Conservation (phyloP, 2,888 invertebrate genomes). For the Ochropleura leucogaster region DNA sequence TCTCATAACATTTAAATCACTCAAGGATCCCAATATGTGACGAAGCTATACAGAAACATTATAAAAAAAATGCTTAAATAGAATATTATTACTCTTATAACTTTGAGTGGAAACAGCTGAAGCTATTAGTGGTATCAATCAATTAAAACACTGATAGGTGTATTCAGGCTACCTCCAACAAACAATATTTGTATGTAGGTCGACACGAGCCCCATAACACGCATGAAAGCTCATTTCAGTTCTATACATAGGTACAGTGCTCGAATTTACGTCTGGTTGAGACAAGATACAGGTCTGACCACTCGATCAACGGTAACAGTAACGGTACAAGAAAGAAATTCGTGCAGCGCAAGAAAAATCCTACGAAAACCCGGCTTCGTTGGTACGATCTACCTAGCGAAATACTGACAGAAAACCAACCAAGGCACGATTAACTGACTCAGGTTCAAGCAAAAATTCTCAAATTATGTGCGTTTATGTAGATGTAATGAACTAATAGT, state of each 20-base stretch:
- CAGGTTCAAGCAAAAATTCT: neutral
- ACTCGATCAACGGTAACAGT: conserved; percentile 88
- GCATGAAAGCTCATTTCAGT: conserved; percentile 63
- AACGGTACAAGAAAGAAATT: conserved; percentile 86
- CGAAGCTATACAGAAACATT: conserved; percentile 7
- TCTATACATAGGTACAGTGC: conserved; percentile 72
- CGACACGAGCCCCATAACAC: conserved; percentile 64
- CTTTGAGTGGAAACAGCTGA: conserved; percentile 43
- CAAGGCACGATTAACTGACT: conserved; percentile 11
- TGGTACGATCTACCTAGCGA: conserved; percentile 14
- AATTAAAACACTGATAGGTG: conserved; percentile 43
- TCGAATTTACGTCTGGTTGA: conserved; percentile 82
- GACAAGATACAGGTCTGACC: conserved; percentile 88
- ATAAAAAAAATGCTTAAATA: conserved; percentile 9
- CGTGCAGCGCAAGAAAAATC: conserved; percentile 82
- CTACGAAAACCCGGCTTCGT: conserved; percentile 68
- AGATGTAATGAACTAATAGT: neutral
- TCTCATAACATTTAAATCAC: conserved; percentile 14
- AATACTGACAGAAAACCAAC: conserved; percentile 5
- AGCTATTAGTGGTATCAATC: conserved; percentile 54
- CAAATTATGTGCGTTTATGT: conserved; percentile 7
- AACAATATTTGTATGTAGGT: conserved; percentile 75
- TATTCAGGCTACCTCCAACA: conserved; percentile 70
- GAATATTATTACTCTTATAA: conserved; percentile 3
- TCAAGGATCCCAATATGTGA: conserved; percentile 4